These are phyloP conservation scores for Lerema accius DNA, from an alignment of 1,140 invertebrate species.

Conservation along the genomic window DNA sequence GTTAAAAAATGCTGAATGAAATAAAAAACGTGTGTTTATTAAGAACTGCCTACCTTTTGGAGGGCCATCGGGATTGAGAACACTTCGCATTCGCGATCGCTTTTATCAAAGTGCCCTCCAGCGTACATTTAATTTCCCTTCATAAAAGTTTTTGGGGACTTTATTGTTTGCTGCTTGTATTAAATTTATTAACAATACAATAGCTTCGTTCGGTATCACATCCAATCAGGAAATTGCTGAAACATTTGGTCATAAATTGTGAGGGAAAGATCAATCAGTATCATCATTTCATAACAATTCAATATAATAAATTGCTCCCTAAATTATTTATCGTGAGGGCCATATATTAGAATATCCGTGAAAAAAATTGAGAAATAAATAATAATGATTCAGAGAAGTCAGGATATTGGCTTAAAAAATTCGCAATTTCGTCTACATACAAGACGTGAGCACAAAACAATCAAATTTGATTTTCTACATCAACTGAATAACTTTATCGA, in stretches of 20 bases:
- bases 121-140: background rate
- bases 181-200: background rate
- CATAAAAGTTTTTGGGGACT: background rate
- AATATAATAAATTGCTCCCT: no score
- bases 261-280: background rate
- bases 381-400: no score
- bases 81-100: conserved; percentile 25
- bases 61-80: conserved; percentile 24
- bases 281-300: no score
- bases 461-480: no score
- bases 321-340: no score
- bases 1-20: conserved; percentile 12
- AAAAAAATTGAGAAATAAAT: no score
- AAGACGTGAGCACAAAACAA: no score
- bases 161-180: background rate
- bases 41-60: conserved; percentile 23
- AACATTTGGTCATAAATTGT: background rate
- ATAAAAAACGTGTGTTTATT: conserved; percentile 19
- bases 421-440: no score
- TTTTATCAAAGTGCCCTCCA: conserved; percentile 19
- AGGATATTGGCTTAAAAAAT: no score
- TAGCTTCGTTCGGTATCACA: no score
- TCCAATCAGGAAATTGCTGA: background rate
- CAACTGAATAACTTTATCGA: no score
- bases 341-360: no score